Percentiles rank a stretch among this genome's conserved stretches.
Evolutionary conservation across 2,113 vertebrate genomes (phyloP).

Genomic region (Dolichallabes microphthalmus): DNA sequence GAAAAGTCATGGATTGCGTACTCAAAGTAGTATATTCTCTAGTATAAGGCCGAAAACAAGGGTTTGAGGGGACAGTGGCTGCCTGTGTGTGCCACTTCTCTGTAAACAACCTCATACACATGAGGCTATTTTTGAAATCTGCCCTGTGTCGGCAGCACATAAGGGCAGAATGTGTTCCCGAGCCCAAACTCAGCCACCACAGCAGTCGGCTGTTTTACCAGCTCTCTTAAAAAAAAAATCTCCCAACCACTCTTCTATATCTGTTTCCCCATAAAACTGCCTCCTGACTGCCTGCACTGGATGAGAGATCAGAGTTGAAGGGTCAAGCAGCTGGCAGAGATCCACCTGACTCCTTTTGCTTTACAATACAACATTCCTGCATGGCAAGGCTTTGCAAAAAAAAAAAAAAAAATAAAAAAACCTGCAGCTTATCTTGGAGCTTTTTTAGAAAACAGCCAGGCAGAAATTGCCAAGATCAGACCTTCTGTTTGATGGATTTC

Average conservation of each 20-base stretch:
- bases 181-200: neutral
- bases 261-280: slow-evolving; percentile 4
- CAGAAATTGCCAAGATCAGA: neutral
- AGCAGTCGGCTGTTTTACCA: slow-evolving; percentile 25
- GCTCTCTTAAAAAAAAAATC: slow-evolving; percentile 45
- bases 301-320: slow-evolving; percentile 60
- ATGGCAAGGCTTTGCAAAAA: slow-evolving; percentile 43
- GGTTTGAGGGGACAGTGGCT: slow-evolving; percentile 11
- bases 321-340: slow-evolving; percentile 72
- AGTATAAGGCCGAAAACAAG: neutral
- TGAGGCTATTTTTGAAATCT: slow-evolving; percentile 49
- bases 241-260: slow-evolving; percentile 37
- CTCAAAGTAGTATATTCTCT: slow-evolving; percentile 18
- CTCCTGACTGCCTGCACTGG: slow-evolving; percentile 29
- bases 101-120: slow-evolving; percentile 46
- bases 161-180: slow-evolving; percentile 39
- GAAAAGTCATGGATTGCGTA: neutral
- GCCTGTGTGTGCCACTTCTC: slow-evolving; percentile 18
- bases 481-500: neutral
- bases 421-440: neutral
- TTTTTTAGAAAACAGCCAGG: neutral
- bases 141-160: slow-evolving; percentile 26
- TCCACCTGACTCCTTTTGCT: slow-evolving; percentile 62
- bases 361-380: slow-evolving; percentile 61
- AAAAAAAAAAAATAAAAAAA: neutral